These are phyloP conservation scores for Galerucella calmariensis DNA, from an alignment of 2,888 invertebrate genomes.

Conservation along the genomic window DNA sequence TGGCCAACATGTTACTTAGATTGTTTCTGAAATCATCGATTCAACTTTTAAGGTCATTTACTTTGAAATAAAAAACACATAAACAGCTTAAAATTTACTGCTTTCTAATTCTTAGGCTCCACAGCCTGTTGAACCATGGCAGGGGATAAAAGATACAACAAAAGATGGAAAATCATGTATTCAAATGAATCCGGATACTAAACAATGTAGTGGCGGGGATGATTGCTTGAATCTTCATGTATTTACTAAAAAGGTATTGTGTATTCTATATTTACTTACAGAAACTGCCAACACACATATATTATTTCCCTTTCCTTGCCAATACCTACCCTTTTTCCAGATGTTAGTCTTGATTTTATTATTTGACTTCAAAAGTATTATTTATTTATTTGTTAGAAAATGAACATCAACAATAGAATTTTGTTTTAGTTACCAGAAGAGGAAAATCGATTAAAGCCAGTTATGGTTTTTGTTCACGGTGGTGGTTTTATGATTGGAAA, in stretches of 20 bases:
- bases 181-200: slow-evolving; percentile 29
- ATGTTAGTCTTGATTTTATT: too few species aligned
- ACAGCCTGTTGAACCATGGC: slow-evolving; percentile 51
- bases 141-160: slow-evolving; percentile 36
- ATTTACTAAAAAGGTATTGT: slow-evolving; percentile 38
- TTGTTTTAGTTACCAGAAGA: slow-evolving; percentile 36
- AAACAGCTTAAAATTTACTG: too few species aligned
- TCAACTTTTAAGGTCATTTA: too few species aligned
- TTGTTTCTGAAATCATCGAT: too few species aligned
- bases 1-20: too few species aligned
- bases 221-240: slow-evolving; percentile 46
- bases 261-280: neutral
- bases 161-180: slow-evolving; percentile 43
- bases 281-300: too few species aligned
- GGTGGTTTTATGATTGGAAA: slow-evolving; percentile 59
- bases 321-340: too few species aligned
- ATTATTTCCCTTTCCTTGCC: too few species aligned
- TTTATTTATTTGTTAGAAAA: too few species aligned
- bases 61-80: too few species aligned
- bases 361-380: too few species aligned
- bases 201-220: slow-evolving; percentile 39
- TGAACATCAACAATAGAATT: neutral
- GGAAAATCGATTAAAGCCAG: slow-evolving; percentile 51
- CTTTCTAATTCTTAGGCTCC: slow-evolving; percentile 47
- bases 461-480: slow-evolving; percentile 64